Percentiles rank a stretch among this genome's conserved stretches.
These are phyloP conservation scores for Lerista edwardsae DNA, from an alignment of 2,797 vertebrate genomes.

Conservation along the genomic window DNA sequence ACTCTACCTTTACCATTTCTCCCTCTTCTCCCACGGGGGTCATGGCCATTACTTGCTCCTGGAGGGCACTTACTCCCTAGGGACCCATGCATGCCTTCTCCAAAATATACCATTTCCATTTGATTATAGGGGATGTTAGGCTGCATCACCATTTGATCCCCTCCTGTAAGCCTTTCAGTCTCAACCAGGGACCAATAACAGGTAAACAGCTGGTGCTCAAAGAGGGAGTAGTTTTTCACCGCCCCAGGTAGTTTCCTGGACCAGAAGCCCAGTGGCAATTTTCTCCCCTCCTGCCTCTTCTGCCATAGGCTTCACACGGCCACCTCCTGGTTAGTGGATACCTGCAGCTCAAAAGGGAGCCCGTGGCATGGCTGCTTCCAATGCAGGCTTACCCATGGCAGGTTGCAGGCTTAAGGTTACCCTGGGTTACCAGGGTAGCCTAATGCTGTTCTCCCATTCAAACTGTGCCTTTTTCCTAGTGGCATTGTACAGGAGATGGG, in stretches of 20 bases:
- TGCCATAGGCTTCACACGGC: too few relatives aligned
- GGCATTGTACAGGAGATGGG: too few relatives aligned
- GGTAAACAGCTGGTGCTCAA: background rate
- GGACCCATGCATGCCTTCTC: background rate
- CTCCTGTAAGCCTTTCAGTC: background rate
- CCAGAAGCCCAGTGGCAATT: too few relatives aligned
- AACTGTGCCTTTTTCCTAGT: background rate
- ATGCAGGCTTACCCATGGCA: too few relatives aligned
- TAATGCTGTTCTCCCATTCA: too few relatives aligned
- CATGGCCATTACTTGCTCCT: background rate
- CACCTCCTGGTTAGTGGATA: too few relatives aligned
- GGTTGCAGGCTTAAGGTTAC: too few relatives aligned
- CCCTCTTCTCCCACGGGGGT: background rate
- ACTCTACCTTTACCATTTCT: accelerated
- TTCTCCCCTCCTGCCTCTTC: background rate
- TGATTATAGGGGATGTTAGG: background rate
- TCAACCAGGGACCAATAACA: background rate
- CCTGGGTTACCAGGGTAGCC: too few relatives aligned
- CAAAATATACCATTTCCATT: background rate
- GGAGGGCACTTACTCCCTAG: background rate
- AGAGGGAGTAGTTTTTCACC: background rate
- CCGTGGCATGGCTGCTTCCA: too few relatives aligned
- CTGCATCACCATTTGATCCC: background rate
- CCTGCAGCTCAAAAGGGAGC: too few relatives aligned
- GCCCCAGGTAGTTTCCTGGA: background rate